phyloP scores from a whole-genome alignment of 2,113 vertebrate genomes.

The Microtus richardsoni region DNA sequence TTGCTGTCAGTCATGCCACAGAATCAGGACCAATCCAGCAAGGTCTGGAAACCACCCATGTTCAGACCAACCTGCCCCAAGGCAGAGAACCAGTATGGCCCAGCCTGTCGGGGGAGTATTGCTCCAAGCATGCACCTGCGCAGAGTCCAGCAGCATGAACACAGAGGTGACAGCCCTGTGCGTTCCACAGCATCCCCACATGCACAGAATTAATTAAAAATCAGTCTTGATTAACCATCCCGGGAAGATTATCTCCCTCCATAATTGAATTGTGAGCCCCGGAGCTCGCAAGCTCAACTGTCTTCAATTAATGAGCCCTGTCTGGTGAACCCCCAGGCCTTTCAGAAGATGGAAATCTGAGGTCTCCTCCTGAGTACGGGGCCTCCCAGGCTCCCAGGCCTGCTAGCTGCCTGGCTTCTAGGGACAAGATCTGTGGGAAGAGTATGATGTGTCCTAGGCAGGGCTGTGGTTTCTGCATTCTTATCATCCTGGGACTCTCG shows the following conservation, averaged over 20 bases:
- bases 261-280: slow-evolving; percentile 76
- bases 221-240: slow-evolving; percentile 50
- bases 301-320: slow-evolving; percentile 69
- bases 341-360: background rate
- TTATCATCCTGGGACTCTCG: rapidly evolving
- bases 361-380: background rate
- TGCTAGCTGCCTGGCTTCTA: background rate
- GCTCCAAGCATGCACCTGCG: rapidly evolving
- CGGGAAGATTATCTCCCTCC: slow-evolving; percentile 64
- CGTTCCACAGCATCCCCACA: background rate
- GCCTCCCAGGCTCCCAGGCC: rapidly evolving
- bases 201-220: slow-evolving; percentile 74
- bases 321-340: slow-evolving; percentile 36
- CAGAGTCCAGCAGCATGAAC: background rate
- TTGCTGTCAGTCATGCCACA: rapidly evolving
- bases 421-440: background rate
- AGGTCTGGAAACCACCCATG: background rate
- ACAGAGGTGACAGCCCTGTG: background rate
- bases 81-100: rapidly evolving
- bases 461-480: background rate
- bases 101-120: too few species aligned
- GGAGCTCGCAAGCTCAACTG: slow-evolving; percentile 53
- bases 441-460: background rate
- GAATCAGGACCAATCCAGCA: background rate
- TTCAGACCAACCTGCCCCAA: background rate